phyloP scores from a whole-genome alignment of 2,888 invertebrate species.

The Oasisia sp. region DNA sequence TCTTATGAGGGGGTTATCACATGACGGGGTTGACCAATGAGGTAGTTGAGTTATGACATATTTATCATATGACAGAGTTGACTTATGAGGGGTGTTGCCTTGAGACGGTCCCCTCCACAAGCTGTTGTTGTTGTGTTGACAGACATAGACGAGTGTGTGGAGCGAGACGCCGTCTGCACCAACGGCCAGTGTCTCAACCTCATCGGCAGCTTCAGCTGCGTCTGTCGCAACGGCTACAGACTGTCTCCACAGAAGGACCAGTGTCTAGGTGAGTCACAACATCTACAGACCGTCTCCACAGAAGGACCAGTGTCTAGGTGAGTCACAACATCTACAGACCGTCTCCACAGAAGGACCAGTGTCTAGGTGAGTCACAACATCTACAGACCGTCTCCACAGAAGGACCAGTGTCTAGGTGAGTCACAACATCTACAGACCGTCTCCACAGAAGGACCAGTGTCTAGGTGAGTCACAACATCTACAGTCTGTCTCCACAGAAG shows the following conservation, averaged over 20 bases:
- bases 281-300: constrained; percentile 77
- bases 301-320: constrained; percentile 78
- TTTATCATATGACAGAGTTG: no score
- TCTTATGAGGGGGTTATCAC: no score
- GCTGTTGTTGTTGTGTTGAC: constrained; percentile 62
- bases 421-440: no score
- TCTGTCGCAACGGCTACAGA: constrained; percentile 81
- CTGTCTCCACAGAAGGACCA: constrained; percentile 75
- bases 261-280: constrained; percentile 74
- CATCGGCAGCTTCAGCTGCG: constrained; percentile 82
- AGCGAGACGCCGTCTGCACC: constrained; percentile 74
- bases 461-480: constrained; percentile 78
- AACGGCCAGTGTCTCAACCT: constrained; percentile 83
- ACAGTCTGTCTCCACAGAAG: constrained; percentile 75
- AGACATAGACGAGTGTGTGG: constrained; percentile 83
- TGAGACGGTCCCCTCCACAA: neutral
- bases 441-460: no score
- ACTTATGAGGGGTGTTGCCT: no score
- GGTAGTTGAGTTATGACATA: no score
- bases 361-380: no score
- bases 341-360: neutral
- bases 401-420: no score
- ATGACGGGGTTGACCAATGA: no score
- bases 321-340: constrained; percentile 27
- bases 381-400: no score